Base-by-base conservation (phyloP, 2,888 invertebrate species). In the Parthenolecanium corni region DNA sequence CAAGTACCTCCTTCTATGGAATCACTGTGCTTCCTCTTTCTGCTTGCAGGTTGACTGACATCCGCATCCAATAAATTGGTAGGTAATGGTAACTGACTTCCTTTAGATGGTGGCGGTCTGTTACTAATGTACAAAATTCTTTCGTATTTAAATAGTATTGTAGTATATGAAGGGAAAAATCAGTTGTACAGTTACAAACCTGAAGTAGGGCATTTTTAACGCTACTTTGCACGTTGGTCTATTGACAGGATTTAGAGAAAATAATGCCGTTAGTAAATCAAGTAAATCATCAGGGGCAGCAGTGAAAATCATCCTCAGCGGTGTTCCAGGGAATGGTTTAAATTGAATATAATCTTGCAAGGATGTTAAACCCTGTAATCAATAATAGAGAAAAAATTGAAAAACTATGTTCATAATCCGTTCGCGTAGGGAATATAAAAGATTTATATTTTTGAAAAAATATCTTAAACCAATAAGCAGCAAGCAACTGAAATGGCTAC, bases 281-380 rank as follows among this genome's bases (percentile, higher is more conserved):
- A 98, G 75, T 40, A 96, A 77, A 77, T 97, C 97, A 73, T 94
- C 90, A 0, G 85, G 81, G 1, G 95, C 96, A 1, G 97, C 97
- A 49, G 92, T 92, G 74, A 98, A 98, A 70, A 98, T 94, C 70
- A 90, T 85, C 66, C 86, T 84, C 52, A 97, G 74, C 3, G 90
- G 89, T 44, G 88, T 89, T 0, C 88, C 82, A 0, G 86, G 84
- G 69, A 87, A 88, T 9, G 82, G 80, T 72, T 94, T 95, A 74
- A 96, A 95, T 72, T 89, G 85, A 67, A 98, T 86, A 73, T 84
- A 98, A 75, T 96, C 96, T 14, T 91, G 89, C 52, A 98, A 74
- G 62, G 77, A 79, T 63, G 80, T 82, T 73, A 89, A 77, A 40
- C 86, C 85, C 80, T 80, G 71, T 1, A 70, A 71, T 64, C 3